Conservation (phyloP, 2,888 invertebrate species). For the Tipula confusa region DNA sequence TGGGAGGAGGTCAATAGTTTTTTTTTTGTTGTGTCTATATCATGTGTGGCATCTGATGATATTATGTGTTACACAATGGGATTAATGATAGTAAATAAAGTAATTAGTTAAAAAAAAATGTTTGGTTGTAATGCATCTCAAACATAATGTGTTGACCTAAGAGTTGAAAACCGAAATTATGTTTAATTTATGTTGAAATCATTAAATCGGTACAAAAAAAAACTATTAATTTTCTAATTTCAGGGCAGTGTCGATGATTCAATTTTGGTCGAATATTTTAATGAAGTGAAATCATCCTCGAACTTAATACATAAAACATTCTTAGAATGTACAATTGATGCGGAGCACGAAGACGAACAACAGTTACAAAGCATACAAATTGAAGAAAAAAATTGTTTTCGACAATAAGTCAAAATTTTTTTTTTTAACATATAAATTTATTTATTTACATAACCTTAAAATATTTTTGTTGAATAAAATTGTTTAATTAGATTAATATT, state of each 20-base stretch:
- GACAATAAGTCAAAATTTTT: background rate
- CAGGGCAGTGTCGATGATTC: background rate
- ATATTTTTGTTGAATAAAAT: background rate
- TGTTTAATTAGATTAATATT: background rate
- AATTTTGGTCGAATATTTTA: background rate
- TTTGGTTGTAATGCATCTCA: background rate
- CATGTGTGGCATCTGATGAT: background rate
- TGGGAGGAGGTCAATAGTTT: background rate
- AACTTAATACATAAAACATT: background rate
- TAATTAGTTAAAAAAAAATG: background rate
- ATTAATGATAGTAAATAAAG: slow-evolving; percentile 1
- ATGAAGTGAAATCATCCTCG: background rate
- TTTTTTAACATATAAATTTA: no score
- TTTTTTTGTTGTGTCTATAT: background rate
- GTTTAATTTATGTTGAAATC: background rate
- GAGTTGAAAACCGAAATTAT: background rate
- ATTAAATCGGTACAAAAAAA: background rate
- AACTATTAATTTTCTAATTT: background rate
- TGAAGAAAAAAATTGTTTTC: background rate
- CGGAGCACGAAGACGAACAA: background rate
- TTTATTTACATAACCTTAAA: background rate
- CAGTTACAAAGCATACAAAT: background rate
- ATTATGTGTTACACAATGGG: background rate
- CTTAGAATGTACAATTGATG: background rate
- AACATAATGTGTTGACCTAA: background rate